Evolutionary conservation across 2,888 invertebrate species (phyloP).

Genomic region (Halictus quadricinctus): DNA sequence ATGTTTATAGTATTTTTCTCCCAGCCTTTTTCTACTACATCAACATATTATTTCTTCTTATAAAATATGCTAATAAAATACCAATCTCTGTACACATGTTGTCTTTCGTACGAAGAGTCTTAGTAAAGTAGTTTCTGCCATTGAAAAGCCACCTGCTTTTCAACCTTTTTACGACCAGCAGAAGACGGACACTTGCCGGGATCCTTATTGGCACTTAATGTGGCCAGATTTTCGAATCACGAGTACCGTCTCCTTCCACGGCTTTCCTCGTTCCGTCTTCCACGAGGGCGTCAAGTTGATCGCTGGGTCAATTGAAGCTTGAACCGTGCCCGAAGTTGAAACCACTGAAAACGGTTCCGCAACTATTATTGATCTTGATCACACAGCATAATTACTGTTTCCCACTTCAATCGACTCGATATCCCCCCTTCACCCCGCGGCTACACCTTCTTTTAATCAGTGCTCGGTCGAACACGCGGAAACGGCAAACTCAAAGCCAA

Average conservation of each 20-base stretch:
- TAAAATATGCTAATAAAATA: too few relatives aligned
- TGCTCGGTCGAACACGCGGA: constrained; percentile 54
- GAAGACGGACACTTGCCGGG: constrained; percentile 31
- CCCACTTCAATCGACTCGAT: constrained; percentile 47
- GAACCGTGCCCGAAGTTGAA: constrained; percentile 76
- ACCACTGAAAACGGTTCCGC: constrained; percentile 76
- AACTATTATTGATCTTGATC: constrained; percentile 78
- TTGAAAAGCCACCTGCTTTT: too few relatives aligned
- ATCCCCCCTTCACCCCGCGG: neutral
- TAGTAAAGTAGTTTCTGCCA: neutral
- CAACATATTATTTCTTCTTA: too few relatives aligned
- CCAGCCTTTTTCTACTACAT: too few relatives aligned
- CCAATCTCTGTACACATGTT: too few relatives aligned
- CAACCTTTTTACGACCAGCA: neutral
- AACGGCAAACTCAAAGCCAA: constrained; percentile 61
- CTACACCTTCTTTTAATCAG: constrained; percentile 37
- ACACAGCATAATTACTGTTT: constrained; percentile 77
- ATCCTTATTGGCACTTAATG: constrained; percentile 37
- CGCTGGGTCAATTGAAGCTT: constrained; percentile 78
- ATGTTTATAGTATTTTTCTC: too few relatives aligned
- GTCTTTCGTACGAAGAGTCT: too few relatives aligned
- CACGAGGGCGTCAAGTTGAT: constrained; percentile 65
- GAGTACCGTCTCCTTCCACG: constrained; percentile 33
- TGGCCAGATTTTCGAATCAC: constrained; percentile 59
- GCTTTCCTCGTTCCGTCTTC: constrained; percentile 69